Evolutionary conservation across 2,797 vertebrate species (phyloP).

Genomic region (Rhodeus uyekii): DNA sequence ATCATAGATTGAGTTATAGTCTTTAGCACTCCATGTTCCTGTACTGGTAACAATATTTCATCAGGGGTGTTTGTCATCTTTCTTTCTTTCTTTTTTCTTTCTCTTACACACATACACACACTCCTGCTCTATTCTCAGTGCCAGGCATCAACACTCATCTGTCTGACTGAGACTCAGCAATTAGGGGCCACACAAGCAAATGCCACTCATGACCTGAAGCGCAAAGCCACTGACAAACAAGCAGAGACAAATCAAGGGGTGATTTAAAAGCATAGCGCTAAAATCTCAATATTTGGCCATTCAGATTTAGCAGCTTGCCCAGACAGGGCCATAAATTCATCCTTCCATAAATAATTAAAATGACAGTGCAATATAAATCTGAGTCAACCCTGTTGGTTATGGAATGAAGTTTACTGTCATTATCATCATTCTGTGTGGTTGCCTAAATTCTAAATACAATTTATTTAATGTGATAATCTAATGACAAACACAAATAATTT

Average conservation of each 20-base stretch:
- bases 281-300: slow-evolving; percentile 99
- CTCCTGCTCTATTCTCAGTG: slow-evolving; percentile 70
- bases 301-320: slow-evolving; percentile 93
- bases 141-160: slow-evolving; percentile 97
- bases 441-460: not conserved
- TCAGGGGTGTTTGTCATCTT: not conserved
- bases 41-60: slow-evolving; percentile 4
- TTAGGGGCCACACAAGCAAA: slow-evolving; percentile 98
- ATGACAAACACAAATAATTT: not conserved
- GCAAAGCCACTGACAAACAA: slow-evolving; percentile 94
- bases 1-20: slow-evolving; percentile 7
- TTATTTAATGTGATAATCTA: not conserved
- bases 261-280: slow-evolving; percentile 99
- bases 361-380: slow-evolving; percentile 89
- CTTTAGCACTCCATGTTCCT: not conserved
- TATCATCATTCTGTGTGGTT: not conserved
- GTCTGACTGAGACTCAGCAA: slow-evolving; percentile 99
- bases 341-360: slow-evolving; percentile 98
- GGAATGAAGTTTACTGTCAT: slow-evolving; percentile 74
- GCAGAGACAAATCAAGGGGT: slow-evolving; percentile 97
- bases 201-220: slow-evolving; percentile 99
- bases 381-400: slow-evolving; percentile 85
- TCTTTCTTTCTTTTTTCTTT: not conserved
- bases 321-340: slow-evolving; percentile 96
- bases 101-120: not conserved